Evolutionary conservation across 2,888 invertebrate species (phyloP).

Genomic region (Micoletzkya japonica): DNA sequence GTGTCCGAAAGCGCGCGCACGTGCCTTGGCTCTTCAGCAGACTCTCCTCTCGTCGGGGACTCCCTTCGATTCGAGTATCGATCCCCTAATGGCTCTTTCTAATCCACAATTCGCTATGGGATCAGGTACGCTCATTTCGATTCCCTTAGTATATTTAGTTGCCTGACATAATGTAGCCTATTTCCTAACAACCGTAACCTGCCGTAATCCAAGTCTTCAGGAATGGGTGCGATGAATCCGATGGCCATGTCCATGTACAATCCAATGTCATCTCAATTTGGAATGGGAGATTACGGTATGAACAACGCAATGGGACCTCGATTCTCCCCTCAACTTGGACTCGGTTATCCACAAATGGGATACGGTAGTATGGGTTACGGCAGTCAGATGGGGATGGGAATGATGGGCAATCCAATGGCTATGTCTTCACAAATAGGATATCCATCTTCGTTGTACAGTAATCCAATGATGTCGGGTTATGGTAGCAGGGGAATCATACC

Average conservation of each 20-base stretch:
- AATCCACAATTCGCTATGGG: too few species aligned
- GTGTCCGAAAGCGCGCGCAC: conserved; percentile 11
- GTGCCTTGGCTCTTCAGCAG: conserved; percentile 5
- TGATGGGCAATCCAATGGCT: not conserved
- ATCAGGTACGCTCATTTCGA: too few species aligned
- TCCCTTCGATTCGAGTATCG: not conserved
- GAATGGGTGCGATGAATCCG: not conserved
- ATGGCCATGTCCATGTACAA: not conserved
- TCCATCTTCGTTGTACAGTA: not conserved
- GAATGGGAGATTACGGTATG: not conserved
- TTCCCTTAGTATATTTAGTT: not conserved
- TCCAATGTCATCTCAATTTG: not conserved
- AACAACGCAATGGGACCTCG: not conserved
- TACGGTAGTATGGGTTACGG: conserved; percentile 13
- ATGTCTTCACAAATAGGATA: not conserved
- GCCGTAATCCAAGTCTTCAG: not conserved
- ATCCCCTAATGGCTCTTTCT: conserved; percentile 8
- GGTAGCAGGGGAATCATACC: conserved; percentile 3
- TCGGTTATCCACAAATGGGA: not conserved
- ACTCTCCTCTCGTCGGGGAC: not conserved
- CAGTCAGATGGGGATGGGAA: not conserved
- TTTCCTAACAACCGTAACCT: not conserved
- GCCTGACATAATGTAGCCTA: not conserved
- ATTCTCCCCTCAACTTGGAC: not conserved
- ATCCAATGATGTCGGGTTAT: conserved; percentile 8